These are phyloP conservation scores for Hiodon tergisus DNA, from an alignment of 2,113 vertebrate species.

Conservation along the genomic window DNA sequence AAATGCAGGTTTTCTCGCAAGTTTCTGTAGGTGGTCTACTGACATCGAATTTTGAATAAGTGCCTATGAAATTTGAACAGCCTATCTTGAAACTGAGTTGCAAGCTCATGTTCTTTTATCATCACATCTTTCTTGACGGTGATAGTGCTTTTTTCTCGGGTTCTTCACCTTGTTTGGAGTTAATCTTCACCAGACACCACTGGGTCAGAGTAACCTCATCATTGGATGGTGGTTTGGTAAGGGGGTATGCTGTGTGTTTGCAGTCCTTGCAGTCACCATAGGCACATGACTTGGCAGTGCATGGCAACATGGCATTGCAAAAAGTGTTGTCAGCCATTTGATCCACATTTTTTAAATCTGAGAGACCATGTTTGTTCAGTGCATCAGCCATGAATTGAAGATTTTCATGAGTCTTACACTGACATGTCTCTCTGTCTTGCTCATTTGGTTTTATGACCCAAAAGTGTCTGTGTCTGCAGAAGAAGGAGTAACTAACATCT, in stretches of 20 bases:
- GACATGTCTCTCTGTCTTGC: background rate
- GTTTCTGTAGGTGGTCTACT: constrained; percentile 16
- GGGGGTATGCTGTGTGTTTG: background rate
- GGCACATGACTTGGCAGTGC: background rate
- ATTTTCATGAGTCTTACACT: constrained; percentile 4
- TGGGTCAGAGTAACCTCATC: background rate
- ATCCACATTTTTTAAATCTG: background rate
- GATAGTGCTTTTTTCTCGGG: background rate
- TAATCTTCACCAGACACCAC: background rate
- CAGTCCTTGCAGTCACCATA: background rate
- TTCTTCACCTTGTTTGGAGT: background rate
- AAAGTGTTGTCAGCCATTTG: background rate
- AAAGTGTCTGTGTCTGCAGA: constrained; percentile 5
- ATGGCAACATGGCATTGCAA: background rate
- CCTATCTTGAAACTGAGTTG: constrained; percentile 7
- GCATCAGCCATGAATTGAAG: background rate
- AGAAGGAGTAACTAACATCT: background rate
- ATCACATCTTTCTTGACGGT: background rate
- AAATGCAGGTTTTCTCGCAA: constrained; percentile 19
- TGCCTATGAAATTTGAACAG: constrained; percentile 12
- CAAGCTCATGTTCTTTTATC: constrained; percentile 1
- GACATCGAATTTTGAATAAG: constrained; percentile 20
- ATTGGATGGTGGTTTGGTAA: background rate
- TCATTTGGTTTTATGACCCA: background rate
- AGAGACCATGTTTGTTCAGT: background rate